phyloP scores from a whole-genome alignment of 92 coral and sea anemone genomes.

The Porites cylindrica region DNA sequence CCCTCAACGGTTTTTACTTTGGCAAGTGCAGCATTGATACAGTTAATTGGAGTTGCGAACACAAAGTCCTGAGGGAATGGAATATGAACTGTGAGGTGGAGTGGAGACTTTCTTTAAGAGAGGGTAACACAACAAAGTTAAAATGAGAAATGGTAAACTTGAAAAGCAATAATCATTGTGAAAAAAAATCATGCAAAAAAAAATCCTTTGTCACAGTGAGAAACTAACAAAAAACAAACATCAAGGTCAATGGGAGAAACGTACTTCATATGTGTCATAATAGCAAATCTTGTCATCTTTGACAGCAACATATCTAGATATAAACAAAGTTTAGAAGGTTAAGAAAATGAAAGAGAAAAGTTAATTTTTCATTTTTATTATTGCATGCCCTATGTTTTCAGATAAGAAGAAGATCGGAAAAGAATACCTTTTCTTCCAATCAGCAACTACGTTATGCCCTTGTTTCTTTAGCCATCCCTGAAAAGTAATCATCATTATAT shows the following conservation, averaged over 20 bases:
- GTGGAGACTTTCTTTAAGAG: no score
- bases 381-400: no score
- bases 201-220: no score
- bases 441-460: conserved; percentile 96
- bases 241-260: neutral
- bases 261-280: conserved; percentile 88
- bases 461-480: conserved; percentile 98
- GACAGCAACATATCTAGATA: conserved; percentile 88
- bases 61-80: conserved; percentile 73
- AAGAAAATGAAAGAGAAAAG: no score
- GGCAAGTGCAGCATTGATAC: conserved; percentile 84
- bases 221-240: no score
- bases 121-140: no score
- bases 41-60: conserved; percentile 85
- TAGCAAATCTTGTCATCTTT: conserved; percentile 90
- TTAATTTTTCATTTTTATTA: no score
- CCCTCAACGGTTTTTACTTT: conserved; percentile 77
- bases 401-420: no score
- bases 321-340: neutral
- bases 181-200: neutral
- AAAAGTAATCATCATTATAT: neutral
- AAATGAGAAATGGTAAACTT: no score
- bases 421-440: conserved; percentile 90
- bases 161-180: neutral
- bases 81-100: neutral